Evolutionary conservation across 35 echinoderm and acorn worm species (phyloP).

Genomic region (Ophiothrix spiculata): DNA sequence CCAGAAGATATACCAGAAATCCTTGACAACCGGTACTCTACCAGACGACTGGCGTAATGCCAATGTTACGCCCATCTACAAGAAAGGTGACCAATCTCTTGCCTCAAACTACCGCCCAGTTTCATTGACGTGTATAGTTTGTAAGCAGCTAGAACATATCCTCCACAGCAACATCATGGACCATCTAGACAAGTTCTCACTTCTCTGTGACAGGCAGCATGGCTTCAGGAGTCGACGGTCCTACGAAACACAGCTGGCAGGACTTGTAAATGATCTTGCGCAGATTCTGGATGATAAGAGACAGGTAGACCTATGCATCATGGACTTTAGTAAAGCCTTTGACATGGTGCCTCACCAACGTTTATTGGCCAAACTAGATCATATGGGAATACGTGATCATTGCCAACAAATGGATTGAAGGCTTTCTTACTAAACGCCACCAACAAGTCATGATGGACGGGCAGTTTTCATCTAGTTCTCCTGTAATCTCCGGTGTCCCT

Average conservation of each 20-base stretch:
- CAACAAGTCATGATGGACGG: conserved; percentile 39
- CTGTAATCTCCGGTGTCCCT: conserved; percentile 36
- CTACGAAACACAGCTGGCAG: conserved; percentile 39
- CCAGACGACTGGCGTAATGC: conserved; percentile 44
- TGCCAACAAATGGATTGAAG: conserved; percentile 46
- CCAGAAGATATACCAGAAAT: conserved; percentile 49
- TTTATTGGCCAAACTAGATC: too few relatives aligned
- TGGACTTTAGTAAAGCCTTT: too few relatives aligned
- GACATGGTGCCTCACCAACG: too few relatives aligned
- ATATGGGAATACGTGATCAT: too few relatives aligned
- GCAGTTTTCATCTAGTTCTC: not conserved
- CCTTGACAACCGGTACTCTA: not conserved
- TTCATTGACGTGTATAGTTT: conserved; percentile 17
- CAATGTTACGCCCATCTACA: conserved; percentile 43
- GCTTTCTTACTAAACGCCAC: conserved; percentile 19
- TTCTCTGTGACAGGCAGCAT: conserved; percentile 16
- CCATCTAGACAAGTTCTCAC: conserved; percentile 30
- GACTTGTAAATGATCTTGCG: conserved; percentile 33
- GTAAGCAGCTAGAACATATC: conserved; percentile 54
- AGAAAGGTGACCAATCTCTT: conserved; percentile 28
- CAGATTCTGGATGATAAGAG: not conserved
- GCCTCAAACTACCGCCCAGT: conserved; percentile 27
- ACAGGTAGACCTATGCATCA: not conserved
- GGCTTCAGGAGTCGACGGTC: conserved; percentile 32
- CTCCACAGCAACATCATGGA: conserved; percentile 27